Conservation (phyloP, 35 echinoderm and acorn worm species). For the Ptychodera flava region DNA sequence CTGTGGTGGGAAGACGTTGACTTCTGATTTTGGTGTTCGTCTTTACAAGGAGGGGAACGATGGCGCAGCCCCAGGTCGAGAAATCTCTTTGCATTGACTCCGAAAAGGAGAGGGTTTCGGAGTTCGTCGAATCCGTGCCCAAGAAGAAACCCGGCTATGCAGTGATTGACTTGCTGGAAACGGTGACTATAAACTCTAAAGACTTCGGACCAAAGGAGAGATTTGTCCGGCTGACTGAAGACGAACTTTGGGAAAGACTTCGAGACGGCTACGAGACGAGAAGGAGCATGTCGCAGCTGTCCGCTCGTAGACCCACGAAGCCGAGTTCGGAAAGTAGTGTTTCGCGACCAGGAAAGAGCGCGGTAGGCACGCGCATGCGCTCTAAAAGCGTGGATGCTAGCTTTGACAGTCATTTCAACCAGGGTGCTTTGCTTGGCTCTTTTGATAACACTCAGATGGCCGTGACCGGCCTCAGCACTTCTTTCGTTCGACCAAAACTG, state of each 20-base stretch:
- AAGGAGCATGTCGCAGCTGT: background rate
- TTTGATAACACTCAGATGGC: background rate
- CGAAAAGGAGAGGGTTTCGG: background rate
- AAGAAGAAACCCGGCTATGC: background rate
- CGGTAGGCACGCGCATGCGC: background rate
- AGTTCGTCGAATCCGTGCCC: background rate
- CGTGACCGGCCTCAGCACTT: background rate
- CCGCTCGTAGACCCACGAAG: background rate
- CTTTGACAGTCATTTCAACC: background rate
- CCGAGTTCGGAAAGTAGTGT: background rate
- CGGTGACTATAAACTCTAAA: background rate
- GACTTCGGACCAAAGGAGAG: background rate
- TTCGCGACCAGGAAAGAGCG: background rate
- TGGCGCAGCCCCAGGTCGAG: background rate
- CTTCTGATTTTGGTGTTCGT: no score
- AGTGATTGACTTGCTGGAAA: background rate
- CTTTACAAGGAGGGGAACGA: no score
- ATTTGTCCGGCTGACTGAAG: background rate
- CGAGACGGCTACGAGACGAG: background rate
- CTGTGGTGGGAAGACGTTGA: no score
- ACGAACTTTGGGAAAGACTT: background rate
- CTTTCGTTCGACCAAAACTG: background rate
- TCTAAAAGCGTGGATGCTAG: background rate
- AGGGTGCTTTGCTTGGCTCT: background rate
- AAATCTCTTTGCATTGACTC: background rate